These are phyloP conservation scores for Pseudorectes ferrugineus DNA, from an alignment of 2,113 vertebrate genomes.

Conservation along the genomic window DNA sequence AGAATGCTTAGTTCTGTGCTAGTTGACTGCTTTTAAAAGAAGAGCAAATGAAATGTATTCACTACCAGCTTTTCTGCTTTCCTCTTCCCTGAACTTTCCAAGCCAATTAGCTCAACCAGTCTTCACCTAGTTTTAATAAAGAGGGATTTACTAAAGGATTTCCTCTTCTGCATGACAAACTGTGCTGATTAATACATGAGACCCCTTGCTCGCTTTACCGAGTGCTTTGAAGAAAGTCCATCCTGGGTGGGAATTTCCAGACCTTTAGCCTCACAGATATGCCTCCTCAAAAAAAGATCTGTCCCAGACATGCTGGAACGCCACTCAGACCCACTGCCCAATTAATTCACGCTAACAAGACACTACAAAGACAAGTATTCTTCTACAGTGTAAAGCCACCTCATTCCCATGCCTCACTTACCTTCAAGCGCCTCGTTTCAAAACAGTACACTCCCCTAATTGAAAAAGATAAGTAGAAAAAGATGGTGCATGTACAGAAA, in stretches of 20 bases:
- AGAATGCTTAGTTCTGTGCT: not conserved
- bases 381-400: not conserved
- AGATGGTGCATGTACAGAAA: not conserved
- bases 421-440: conserved; percentile 5
- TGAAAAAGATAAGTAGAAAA: not conserved
- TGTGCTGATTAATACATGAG: not conserved
- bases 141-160: not conserved
- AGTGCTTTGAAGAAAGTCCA: not conserved
- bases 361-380: conserved; percentile 33
- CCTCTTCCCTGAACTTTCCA: not conserved
- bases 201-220: not conserved
- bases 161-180: not conserved
- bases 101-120: conserved; percentile 47
- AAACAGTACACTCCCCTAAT: not conserved
- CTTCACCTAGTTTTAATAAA: conserved; percentile 31
- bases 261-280: conserved; percentile 6
- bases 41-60: not conserved
- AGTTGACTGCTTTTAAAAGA: conserved; percentile 7
- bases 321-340: conserved; percentile 11
- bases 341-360: conserved; percentile 42
- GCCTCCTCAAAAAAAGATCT: not conserved
- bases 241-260: conserved; percentile 17
- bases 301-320: not conserved
- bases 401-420: conserved; percentile 22
- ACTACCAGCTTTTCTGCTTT: conserved; percentile 3